Conservation (phyloP, 2,797 vertebrate genomes). For the Hydrolagus colliei region DNA sequence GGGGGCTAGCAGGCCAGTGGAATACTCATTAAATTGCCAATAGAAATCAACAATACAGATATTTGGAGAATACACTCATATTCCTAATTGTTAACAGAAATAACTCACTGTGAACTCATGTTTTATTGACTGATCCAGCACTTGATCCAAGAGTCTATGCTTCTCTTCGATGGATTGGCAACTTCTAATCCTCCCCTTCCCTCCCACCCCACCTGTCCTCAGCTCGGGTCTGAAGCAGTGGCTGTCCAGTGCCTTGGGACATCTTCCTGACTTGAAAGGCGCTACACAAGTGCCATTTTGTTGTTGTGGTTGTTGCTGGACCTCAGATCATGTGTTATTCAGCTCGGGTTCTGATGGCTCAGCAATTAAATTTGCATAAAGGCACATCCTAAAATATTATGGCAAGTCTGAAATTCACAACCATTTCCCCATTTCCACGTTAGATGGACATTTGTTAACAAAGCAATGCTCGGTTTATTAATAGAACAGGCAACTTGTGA, state of each 20-base stretch:
- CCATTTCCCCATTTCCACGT: background rate
- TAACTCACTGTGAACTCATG: background rate
- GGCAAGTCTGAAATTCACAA: background rate
- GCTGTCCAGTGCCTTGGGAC: no score
- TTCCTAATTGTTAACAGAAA: background rate
- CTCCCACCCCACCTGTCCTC: no score
- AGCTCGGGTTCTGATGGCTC: background rate
- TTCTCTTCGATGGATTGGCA: no score
- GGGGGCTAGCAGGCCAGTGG: background rate
- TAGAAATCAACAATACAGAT: background rate
- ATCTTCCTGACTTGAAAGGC: no score
- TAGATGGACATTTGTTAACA: background rate
- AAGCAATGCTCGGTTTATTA: background rate
- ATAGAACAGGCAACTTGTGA: background rate
- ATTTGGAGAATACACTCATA: background rate
- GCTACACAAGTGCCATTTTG: background rate
- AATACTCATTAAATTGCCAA: no score
- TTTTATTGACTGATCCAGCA: background rate
- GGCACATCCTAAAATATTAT: background rate
- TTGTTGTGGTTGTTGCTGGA: background rate
- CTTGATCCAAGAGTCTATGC: background rate
- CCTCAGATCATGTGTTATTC: background rate
- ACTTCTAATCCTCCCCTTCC: background rate
- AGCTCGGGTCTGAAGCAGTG: no score
- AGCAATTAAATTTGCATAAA: background rate